phyloP scores from a whole-genome alignment of 2,888 invertebrate species.

The Trissoscelio sp. region DNA sequence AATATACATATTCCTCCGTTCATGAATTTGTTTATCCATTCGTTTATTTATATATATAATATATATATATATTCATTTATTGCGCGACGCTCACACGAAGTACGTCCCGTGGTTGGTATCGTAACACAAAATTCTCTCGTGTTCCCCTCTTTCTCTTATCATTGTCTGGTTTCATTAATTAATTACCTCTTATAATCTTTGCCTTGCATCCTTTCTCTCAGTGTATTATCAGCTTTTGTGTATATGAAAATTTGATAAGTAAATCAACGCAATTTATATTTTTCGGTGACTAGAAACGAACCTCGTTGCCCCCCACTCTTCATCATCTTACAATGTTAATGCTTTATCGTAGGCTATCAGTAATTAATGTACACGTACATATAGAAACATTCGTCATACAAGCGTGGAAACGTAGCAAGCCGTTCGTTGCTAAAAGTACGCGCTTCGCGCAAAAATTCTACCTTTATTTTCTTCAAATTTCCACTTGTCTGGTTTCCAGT shows the following conservation, averaged over 20 bases:
- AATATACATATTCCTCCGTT: slow-evolving; percentile 50
- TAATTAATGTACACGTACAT: slow-evolving; percentile 75
- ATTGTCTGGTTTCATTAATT: neutral
- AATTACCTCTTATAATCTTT: neutral
- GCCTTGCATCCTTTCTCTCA: neutral
- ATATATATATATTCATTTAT: slow-evolving; percentile 49
- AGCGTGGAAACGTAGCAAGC: slow-evolving; percentile 75
- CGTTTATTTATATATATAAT: slow-evolving; percentile 57
- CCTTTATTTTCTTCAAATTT: slow-evolving; percentile 2
- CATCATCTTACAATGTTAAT: slow-evolving; percentile 70
- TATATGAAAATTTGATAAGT: slow-evolving; percentile 40
- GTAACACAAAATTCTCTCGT: slow-evolving; percentile 48
- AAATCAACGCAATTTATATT: slow-evolving; percentile 68
- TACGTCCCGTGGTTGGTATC: slow-evolving; percentile 62
- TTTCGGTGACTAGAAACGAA: slow-evolving; percentile 76
- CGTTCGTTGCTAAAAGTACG: slow-evolving; percentile 55
- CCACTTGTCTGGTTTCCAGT: neutral
- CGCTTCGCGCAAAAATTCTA: slow-evolving; percentile 33
- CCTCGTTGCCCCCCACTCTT: slow-evolving; percentile 61
- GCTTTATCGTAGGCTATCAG: slow-evolving; percentile 74
- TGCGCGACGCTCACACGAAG: slow-evolving; percentile 66
- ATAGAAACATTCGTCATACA: slow-evolving; percentile 79
- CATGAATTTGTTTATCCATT: slow-evolving; percentile 53
- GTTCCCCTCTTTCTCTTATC: neutral
- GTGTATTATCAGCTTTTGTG: neutral